Base-by-base conservation (phyloP, 2,797 vertebrate species). In the Pseudomugil tenellus region DNA sequence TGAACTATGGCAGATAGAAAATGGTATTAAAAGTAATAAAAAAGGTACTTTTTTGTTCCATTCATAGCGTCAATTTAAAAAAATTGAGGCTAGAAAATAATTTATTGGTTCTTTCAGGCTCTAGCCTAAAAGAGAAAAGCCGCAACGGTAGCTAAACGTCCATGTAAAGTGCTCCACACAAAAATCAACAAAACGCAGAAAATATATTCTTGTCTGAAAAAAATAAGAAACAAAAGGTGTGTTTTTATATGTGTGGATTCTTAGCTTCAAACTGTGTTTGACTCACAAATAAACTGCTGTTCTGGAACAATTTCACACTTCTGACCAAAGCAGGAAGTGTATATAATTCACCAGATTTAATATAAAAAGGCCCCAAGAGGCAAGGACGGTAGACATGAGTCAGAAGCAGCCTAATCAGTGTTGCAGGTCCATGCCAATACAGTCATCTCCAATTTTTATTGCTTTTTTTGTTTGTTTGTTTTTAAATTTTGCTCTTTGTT, bases 1-100 rank as follows among this genome's bases (percentile, higher is more conserved):
- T 81, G 58, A 76, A 68, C 58, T 70, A 69, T 73, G 39, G 73
- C 77, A 76, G 48, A 81, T 46, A 61, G 70, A 65, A 54, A 81
- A 76, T 35, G 26, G 19, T 55, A 13, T 43, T 65, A 23, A 48
- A 66, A 67, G 74, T 35, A 3, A 29, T 2, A 14, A 1, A 41
- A 35, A 41, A 48, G 43, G 43, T 48, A 48, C n/a, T 48, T 48
- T n/a, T 48, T 21, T 48, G 43, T 21, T 48, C 69, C 51, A 72
- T 56, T 63, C 25, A 34, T 56, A 74, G 67, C 31, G 28, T 64
- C 6, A 78, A 60, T 49, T 3, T 3, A 29, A 29, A 29, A 60
- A 61, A 49, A 41, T 61, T 48, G 13, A 64, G 51, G 17, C 10
- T 56, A 62, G 46, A 71, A 57, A 80, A 74, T 9, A 43, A 84